These are phyloP conservation scores for Oreotrochilus melanogaster DNA, from an alignment of 2,113 vertebrate genomes.

Conservation along the genomic window DNA sequence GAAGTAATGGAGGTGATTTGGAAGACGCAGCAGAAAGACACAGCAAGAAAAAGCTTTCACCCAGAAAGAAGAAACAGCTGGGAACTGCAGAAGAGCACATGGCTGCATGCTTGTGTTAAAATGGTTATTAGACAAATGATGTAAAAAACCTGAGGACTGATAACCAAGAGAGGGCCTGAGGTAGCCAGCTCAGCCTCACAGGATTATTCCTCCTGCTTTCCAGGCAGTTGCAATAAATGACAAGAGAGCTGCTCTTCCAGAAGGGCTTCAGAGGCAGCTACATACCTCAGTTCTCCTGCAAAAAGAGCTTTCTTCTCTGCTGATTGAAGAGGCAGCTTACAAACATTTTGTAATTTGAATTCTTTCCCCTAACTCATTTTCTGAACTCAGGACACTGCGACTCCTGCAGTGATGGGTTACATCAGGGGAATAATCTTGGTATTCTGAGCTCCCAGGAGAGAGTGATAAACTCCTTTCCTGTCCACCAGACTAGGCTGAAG, in stretches of 20 bases:
- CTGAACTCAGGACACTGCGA: not conserved
- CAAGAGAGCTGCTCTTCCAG: not conserved
- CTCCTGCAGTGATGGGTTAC: not conserved
- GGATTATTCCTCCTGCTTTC: not conserved
- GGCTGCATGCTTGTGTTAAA: not conserved
- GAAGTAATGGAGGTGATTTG: not conserved
- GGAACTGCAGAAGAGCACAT: not conserved
- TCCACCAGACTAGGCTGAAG: not conserved
- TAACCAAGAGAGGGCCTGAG: not conserved
- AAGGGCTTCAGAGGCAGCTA: not conserved
- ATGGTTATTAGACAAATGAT: not conserved
- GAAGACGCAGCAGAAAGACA: not conserved
- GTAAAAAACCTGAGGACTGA: not conserved
- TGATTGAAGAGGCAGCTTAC: not conserved
- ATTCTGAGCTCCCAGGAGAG: not conserved
- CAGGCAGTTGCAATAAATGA: not conserved
- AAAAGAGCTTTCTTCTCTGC: not conserved
- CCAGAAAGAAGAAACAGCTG: not conserved
- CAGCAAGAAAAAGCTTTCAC: not conserved
- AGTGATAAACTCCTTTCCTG: not conserved
- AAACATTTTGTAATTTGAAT: not conserved
- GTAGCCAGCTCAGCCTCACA: not conserved
- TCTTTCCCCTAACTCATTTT: conserved; percentile 21
- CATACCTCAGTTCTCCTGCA: not conserved
- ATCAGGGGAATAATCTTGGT: not conserved